phyloP scores from a whole-genome alignment of 92 coral and sea anemone species.

The Phymanthus crucifer region DNA sequence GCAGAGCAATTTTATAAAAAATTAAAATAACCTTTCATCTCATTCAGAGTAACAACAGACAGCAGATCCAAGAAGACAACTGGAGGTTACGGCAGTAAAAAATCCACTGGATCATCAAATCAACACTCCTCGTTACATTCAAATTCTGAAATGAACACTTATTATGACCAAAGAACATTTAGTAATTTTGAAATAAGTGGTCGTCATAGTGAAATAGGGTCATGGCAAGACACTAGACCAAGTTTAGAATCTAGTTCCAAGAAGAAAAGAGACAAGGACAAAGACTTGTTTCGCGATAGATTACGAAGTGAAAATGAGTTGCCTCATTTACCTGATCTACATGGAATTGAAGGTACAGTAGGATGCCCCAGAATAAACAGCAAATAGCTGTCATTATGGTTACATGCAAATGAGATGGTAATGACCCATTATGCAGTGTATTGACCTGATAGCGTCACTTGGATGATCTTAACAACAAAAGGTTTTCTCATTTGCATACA shows the following conservation, averaged over 20 bases:
- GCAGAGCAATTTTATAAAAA: too few species aligned
- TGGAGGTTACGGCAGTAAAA: conserved; percentile 56
- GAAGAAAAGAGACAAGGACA: conserved; percentile 84
- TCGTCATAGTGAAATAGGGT: conserved; percentile 68
- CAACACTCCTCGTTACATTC: conserved; percentile 72
- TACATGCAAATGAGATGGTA: too few species aligned
- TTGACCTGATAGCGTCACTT: too few species aligned
- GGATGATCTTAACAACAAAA: too few species aligned
- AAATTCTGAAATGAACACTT: conserved; percentile 61
- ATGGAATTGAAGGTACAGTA: conserved; percentile 84
- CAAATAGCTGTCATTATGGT: background rate
- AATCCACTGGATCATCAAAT: conserved; percentile 71
- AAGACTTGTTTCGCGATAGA: conserved; percentile 69
- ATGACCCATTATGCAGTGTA: too few species aligned
- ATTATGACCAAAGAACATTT: conserved; percentile 78
- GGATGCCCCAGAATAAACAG: background rate
- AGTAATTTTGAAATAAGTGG: conserved; percentile 77
- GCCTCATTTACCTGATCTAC: conserved; percentile 90
- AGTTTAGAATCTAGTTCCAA: conserved; percentile 80
- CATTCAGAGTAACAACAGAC: conserved; percentile 65
- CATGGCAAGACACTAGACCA: conserved; percentile 76
- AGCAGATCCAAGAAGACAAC: conserved; percentile 82
- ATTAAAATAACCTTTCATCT: background rate
- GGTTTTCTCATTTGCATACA: too few species aligned
- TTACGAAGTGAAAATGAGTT: conserved; percentile 76